phyloP scores from a whole-genome alignment of 2,113 vertebrate species.

The Vicugna pacos region DNA sequence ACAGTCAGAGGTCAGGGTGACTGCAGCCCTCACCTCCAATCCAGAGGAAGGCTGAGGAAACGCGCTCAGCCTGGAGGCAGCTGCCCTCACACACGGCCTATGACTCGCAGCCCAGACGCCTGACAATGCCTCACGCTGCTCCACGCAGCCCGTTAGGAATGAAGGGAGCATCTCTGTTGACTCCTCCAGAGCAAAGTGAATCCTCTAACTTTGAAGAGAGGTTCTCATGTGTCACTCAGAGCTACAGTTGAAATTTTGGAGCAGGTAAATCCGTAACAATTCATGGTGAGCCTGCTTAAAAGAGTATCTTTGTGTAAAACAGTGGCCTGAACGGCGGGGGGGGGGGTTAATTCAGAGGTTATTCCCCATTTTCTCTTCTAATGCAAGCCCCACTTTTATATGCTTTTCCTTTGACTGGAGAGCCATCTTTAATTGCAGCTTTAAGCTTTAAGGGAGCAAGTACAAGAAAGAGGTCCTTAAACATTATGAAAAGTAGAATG shows the following conservation, averaged over 20 bases:
- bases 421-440: slow-evolving; percentile 83
- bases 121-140: background rate
- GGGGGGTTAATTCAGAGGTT: slow-evolving; percentile 79
- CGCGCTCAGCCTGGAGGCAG: background rate
- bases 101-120: background rate
- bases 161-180: background rate
- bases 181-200: background rate
- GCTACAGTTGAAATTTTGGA: slow-evolving; percentile 7
- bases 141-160: background rate
- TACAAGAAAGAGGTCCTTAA: slow-evolving; percentile 81
- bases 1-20: background rate
- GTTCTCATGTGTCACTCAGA: background rate
- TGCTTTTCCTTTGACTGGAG: slow-evolving; percentile 81
- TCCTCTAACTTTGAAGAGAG: background rate
- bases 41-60: background rate
- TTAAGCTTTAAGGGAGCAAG: slow-evolving; percentile 75
- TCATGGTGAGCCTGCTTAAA: slow-evolving; percentile 76
- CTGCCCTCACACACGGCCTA: background rate
- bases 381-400: slow-evolving; percentile 79
- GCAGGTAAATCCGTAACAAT: slow-evolving; percentile 47
- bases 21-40: background rate
- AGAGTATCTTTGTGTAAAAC: slow-evolving; percentile 77
- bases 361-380: slow-evolving; percentile 72
- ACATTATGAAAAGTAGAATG: slow-evolving; percentile 79
- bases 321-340: slow-evolving; percentile 79